Conservation (phyloP, 2,113 vertebrate species). For the Reinhardtius hippoglossoides region DNA sequence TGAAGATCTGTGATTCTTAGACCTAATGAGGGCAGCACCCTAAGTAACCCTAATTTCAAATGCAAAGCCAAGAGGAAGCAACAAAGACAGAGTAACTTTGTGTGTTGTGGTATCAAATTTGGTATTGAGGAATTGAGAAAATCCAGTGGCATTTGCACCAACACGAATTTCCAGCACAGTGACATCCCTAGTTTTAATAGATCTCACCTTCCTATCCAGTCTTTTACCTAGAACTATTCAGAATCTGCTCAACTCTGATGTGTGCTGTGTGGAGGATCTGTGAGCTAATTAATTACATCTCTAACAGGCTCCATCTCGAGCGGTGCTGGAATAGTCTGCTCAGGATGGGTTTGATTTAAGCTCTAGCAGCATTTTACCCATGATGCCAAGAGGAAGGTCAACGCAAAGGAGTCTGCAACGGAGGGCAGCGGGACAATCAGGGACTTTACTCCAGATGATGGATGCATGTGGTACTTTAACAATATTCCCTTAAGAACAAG, state of each 20-base stretch:
- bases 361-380: conserved; percentile 68
- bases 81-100: no score
- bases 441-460: conserved; percentile 63
- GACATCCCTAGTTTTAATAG: conserved; percentile 10
- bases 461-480: conserved; percentile 54
- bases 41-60: no score
- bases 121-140: background rate
- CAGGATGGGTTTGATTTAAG: conserved; percentile 71
- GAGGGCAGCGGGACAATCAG: conserved; percentile 23
- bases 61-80: no score
- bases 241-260: conserved; percentile 46
- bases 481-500: conserved; percentile 47
- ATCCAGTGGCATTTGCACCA: background rate
- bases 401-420: conserved; percentile 38
- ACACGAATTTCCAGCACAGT: background rate
- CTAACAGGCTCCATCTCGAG: conserved; percentile 58
- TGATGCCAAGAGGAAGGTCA: conserved; percentile 72
- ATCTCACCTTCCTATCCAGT: conserved; percentile 8
- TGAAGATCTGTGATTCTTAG: no score
- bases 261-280: conserved; percentile 49
- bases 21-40: no score
- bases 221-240: conserved; percentile 44
- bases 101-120: background rate
- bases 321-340: conserved; percentile 48
- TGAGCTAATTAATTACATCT: conserved; percentile 76